Conservation (phyloP, 1,140 invertebrate species). For the Chymomyza costata region DNA sequence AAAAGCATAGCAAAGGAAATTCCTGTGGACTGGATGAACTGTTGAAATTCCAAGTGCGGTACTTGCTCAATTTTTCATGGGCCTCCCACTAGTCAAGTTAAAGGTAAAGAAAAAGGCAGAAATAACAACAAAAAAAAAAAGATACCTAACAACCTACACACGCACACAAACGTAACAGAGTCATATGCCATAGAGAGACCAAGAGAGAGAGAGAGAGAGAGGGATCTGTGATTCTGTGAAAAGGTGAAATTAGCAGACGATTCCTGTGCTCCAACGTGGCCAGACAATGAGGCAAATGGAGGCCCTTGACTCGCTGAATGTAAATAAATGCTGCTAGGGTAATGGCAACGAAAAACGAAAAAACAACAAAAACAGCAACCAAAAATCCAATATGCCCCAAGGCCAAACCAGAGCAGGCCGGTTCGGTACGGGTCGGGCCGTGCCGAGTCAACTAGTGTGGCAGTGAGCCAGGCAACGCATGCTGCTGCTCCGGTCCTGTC, state of each 20-base stretch:
- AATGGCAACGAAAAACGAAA: conserved; percentile 51
- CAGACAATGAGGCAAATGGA: conserved; percentile 64
- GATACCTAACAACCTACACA: conserved; percentile 44
- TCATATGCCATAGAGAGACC: conserved; percentile 14
- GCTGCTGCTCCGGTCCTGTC: too few relatives aligned
- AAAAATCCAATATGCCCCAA: conserved; percentile 42
- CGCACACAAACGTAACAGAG: not conserved
- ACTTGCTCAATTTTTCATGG: conserved; percentile 73
- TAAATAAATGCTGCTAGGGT: conserved; percentile 60
- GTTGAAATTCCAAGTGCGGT: conserved; percentile 71
- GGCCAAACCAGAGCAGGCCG: conserved; percentile 46
- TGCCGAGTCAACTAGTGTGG: too few relatives aligned
- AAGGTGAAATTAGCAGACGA: conserved; percentile 63
- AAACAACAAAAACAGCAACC: conserved; percentile 24
- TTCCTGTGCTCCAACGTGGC: conserved; percentile 35
- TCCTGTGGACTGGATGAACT: conserved; percentile 62
- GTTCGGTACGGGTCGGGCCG: conserved; percentile 12
- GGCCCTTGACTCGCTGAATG: conserved; percentile 64
- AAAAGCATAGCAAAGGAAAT: too few relatives aligned
- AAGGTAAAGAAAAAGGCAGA: conserved; percentile 11
- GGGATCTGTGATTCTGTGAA: conserved; percentile 65
- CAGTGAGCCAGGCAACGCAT: too few relatives aligned
- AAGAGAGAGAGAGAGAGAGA: not conserved
- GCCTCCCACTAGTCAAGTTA: conserved; percentile 51
- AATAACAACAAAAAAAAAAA: not conserved